Conservation (phyloP, 2,113 vertebrate genomes). For the Melanerpes formicivorus region DNA sequence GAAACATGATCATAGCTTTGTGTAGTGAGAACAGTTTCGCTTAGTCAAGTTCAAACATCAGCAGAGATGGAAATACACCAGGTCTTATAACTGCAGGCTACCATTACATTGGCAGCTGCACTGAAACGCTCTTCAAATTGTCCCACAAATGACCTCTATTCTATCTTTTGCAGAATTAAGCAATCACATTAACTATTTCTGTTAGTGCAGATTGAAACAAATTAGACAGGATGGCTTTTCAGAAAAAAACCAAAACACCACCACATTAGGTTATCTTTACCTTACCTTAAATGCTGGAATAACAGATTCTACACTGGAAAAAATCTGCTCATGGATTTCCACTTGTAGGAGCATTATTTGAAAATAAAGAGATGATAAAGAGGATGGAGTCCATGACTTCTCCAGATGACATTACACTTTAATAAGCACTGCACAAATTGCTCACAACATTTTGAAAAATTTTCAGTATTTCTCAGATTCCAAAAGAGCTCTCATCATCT, state of each 20-base stretch:
- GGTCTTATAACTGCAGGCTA: neutral
- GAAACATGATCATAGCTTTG: neutral
- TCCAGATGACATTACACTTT: constrained; percentile 18
- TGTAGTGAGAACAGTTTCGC: neutral
- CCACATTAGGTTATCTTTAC: neutral
- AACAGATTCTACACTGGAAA: neutral
- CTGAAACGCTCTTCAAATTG: neutral
- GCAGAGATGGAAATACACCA: neutral
- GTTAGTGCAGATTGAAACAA: neutral
- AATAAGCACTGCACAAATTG: constrained; percentile 19
- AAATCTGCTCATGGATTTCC: neutral
- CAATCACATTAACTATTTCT: neutral
- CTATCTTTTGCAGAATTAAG: neutral
- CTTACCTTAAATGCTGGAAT: neutral
- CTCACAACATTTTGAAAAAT: constrained; percentile 41
- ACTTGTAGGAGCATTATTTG: neutral
- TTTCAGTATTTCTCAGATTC: constrained; percentile 23
- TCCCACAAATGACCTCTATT: constrained; percentile 31
- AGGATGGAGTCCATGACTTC: neutral
- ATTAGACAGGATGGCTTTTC: neutral
- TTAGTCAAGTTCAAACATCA: constrained; percentile 13
- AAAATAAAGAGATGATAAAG: neutral
- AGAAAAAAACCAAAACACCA: neutral
- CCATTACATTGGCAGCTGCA: constrained; percentile 31
- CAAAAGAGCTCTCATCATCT: constrained; percentile 36